Conservation (phyloP, 2,888 invertebrate genomes). For the Euphydryas editha region DNA sequence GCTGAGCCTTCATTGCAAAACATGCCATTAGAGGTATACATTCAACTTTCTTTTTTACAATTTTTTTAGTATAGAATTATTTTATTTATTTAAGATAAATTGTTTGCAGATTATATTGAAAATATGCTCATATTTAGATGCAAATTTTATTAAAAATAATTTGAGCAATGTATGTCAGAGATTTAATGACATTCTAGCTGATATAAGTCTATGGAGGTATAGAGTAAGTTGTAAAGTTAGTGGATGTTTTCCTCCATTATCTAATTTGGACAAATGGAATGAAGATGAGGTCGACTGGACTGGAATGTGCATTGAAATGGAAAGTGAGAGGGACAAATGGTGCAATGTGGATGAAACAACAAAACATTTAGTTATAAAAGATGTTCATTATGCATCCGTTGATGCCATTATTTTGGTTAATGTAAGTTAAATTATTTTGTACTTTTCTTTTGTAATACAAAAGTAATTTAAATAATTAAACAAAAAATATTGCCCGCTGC, state of each 20-base stretch:
- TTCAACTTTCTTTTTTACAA: conserved; percentile 12
- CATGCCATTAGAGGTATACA: conserved; percentile 76
- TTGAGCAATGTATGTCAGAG: conserved; percentile 82
- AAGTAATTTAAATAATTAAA: not conserved
- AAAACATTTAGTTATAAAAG: conserved; percentile 75
- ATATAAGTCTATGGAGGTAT: conserved; percentile 83
- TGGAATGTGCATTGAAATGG: conserved; percentile 84
- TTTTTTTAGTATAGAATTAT: not conserved
- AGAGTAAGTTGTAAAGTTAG: conserved; percentile 74
- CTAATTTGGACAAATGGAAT: conserved; percentile 64
- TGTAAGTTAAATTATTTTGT: conserved; percentile 61
- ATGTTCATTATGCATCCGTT: conserved; percentile 84
- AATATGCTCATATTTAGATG: conserved; percentile 84
- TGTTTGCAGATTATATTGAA: conserved; percentile 83
- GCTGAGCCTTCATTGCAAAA: conserved; percentile 57
- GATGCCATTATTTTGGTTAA: conserved; percentile 83
- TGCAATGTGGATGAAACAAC: conserved; percentile 68
- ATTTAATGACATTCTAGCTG: conserved; percentile 81
- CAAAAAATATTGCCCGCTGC: not conserved
- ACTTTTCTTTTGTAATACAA: not conserved
- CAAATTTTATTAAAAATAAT: conserved; percentile 78
- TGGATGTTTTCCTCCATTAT: conserved; percentile 68
- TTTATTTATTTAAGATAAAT: conserved; percentile 12
- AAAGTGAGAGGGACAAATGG: conserved; percentile 84
- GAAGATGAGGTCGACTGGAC: conserved; percentile 80